Conservation (phyloP, 2,113 vertebrate genomes). For the Ophiodon elongatus region DNA sequence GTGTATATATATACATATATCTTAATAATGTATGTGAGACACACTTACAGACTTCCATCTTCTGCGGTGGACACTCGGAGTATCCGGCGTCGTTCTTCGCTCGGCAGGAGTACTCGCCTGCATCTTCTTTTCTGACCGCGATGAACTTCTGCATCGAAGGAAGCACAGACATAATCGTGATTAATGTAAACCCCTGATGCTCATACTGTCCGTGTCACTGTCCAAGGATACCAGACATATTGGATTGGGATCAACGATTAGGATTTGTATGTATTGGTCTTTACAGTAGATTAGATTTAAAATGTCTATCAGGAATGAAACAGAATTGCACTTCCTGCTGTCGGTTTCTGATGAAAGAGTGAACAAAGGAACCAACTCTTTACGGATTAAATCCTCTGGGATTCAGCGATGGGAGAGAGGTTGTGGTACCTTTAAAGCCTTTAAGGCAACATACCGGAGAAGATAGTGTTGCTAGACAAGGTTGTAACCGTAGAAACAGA, state of each 20-base stretch:
- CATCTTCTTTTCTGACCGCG: conserved; percentile 91
- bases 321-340: background rate
- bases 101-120: conserved; percentile 91
- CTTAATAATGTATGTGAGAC: background rate
- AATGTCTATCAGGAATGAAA: no score
- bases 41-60: conserved; percentile 98
- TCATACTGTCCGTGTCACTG: background rate
- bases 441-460: conserved; percentile 12
- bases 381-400: background rate
- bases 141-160: conserved; percentile 86
- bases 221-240: background rate
- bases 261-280: background rate
- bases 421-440: background rate
- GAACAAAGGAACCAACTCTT: background rate
- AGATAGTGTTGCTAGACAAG: background rate
- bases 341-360: background rate
- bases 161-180: conserved; percentile 11
- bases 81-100: conserved; percentile 92
- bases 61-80: conserved; percentile 89
- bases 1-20: background rate
- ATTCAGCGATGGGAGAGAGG: no score
- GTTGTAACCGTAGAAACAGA: no score
- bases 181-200: background rate
- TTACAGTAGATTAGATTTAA: background rate
- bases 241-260: background rate